Evolutionary conservation across 2,888 invertebrate genomes (phyloP).

Genomic region (Caenorhabditis sp.): DNA sequence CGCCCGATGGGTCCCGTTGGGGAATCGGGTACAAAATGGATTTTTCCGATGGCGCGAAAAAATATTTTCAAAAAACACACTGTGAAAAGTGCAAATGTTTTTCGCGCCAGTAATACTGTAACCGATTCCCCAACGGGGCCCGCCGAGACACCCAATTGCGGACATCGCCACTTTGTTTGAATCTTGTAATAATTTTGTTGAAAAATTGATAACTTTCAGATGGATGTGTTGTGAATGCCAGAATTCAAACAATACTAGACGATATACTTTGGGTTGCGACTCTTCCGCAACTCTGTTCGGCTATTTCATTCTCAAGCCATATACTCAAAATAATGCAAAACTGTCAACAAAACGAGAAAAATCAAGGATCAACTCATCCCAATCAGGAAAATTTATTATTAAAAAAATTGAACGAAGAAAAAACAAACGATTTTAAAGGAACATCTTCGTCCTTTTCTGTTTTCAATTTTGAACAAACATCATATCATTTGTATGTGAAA

Average conservation of each 20-base stretch:
- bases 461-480: constrained; percentile 97
- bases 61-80: too few relatives aligned
- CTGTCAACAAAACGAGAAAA: constrained; percentile 81
- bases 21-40: too few relatives aligned
- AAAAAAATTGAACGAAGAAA: neutral
- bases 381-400: neutral
- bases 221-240: constrained; percentile 93
- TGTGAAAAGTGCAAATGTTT: too few relatives aligned
- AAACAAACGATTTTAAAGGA: neutral
- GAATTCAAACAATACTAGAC: constrained; percentile 93
- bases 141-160: too few relatives aligned
- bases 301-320: constrained; percentile 90
- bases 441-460: constrained; percentile 86
- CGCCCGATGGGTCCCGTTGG: too few relatives aligned
- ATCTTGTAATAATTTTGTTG: neutral
- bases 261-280: constrained; percentile 93
- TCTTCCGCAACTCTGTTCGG: constrained; percentile 82
- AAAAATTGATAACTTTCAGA: constrained; percentile 86
- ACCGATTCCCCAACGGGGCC: too few relatives aligned
- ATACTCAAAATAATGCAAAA: constrained; percentile 90
- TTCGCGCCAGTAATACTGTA: too few relatives aligned
- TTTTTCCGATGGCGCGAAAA: too few relatives aligned
- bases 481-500: constrained; percentile 92
- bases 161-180: too few relatives aligned
- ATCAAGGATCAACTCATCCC: too few relatives aligned